Conservation (phyloP, 2,888 invertebrate genomes). For the Argyresthia albistria region DNA sequence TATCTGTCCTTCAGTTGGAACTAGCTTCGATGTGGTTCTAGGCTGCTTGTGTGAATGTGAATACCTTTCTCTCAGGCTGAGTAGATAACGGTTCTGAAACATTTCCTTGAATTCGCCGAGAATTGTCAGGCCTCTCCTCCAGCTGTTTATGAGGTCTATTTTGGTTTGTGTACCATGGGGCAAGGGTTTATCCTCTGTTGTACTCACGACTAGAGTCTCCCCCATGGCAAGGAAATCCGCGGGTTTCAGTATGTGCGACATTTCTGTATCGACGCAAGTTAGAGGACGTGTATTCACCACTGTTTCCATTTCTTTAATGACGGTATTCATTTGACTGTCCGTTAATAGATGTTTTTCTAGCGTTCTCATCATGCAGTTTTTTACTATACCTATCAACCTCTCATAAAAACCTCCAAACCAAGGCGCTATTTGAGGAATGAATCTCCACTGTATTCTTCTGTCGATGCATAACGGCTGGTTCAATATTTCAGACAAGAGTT, state of each 20-base stretch:
- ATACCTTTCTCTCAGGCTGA: constrained; percentile 6
- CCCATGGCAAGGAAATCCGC: constrained; percentile 2
- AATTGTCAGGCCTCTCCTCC: constrained; percentile 9
- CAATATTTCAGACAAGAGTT: constrained; percentile 11
- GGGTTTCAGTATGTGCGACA: constrained; percentile 5
- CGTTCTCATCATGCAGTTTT: constrained; percentile 6
- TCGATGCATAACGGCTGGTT: constrained; percentile 1
- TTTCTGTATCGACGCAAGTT: constrained; percentile 4
- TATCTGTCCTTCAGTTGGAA: constrained; percentile 4
- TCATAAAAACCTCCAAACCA: constrained; percentile 17
- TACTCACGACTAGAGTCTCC: background rate
- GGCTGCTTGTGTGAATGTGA: constrained; percentile 1
- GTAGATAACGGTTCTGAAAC: constrained; percentile 5
- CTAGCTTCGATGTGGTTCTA: background rate
- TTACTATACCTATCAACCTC: constrained; percentile 7
- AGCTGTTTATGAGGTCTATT: constrained; percentile 6
- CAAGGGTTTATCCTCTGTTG: background rate
- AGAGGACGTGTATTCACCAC: constrained; percentile 7
- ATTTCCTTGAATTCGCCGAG: constrained; percentile 6
- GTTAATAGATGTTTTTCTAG: background rate
- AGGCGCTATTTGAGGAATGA: constrained; percentile 13
- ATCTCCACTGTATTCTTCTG: constrained; percentile 11
- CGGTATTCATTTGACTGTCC: background rate
- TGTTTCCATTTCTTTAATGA: constrained; percentile 2
- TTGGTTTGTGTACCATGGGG: constrained; percentile 4